Base-by-base conservation (phyloP, 2,888 invertebrate species). In the Cyrtodaria siliqua region DNA sequence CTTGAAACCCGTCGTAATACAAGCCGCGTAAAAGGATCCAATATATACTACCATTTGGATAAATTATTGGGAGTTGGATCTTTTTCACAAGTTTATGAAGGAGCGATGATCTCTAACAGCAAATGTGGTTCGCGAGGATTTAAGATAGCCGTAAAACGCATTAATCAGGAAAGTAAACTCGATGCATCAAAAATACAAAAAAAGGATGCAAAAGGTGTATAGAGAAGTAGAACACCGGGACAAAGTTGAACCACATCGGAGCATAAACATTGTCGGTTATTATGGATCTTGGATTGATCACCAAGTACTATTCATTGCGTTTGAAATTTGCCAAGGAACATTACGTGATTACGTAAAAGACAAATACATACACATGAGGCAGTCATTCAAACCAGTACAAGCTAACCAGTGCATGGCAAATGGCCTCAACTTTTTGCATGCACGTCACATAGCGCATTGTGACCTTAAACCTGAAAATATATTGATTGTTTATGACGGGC, bases 381-480 rank as follows among this genome's bases (percentile, higher is more conserved):
- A 18, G 1, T 33, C 33, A 4, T 57, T 42, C 42, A 40, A 40
- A 20, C 42, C 57, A 16, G 18, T 20, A 3, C 24, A 42, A 24
- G 57, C 42, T 1, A 57, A 57, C 40, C 20, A 18, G 9, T 40
- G 42, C 40, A 57, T 57, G n/a, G 57, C 57, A 2, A 42, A 40
- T 3, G 57, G 57, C 1, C 23, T 57, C 1, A 42, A 40, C 20
- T 57, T 57, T 57, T 24, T 57, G 33, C 57, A 57, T 42, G 14
- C 14, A 2, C 23, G 24, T 16, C 24, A 42, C 3, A 57, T 57
- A 16, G 57, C 42, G 2, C 57, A 57, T 24, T 16, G 57, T 23
- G 57, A 57, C 16, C n/a, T 57, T 12, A 57, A 57, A 23, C 57
- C 57, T 20, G 42, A 57, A 57, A 57, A 57, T 16, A 26, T 57